Conservation (phyloP, 2,888 invertebrate genomes). For the Rhabditoides inermis region DNA sequence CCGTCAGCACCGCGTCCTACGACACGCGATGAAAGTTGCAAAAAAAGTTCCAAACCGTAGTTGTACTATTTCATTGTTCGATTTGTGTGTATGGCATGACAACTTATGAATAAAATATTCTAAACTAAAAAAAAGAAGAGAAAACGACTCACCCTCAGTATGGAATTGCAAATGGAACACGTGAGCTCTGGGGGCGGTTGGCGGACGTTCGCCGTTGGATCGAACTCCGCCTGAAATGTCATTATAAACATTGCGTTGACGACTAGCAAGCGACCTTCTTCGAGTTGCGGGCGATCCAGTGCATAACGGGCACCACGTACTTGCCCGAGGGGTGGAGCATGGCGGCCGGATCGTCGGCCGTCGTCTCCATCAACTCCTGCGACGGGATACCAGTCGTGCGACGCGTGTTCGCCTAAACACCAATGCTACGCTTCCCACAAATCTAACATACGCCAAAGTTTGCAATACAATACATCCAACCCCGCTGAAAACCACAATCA, state of each 20-base stretch:
- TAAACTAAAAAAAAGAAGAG: neutral
- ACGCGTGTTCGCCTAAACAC: conserved; percentile 45
- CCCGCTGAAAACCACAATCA: too few relatives aligned
- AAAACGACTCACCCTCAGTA: conserved; percentile 53
- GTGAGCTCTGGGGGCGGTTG: conserved; percentile 82
- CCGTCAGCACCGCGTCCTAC: conserved; percentile 91
- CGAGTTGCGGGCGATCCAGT: conserved; percentile 71
- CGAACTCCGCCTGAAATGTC: too few relatives aligned
- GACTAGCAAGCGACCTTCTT: conserved; percentile 63
- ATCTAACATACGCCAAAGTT: neutral
- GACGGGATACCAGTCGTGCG: conserved; percentile 91
- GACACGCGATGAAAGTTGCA: conserved; percentile 52
- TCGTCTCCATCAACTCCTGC: conserved; percentile 51
- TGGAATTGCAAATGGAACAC: conserved; percentile 82
- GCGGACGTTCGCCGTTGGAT: conserved; percentile 12
- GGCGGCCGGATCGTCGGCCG: conserved; percentile 54
- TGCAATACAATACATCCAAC: too few relatives aligned
- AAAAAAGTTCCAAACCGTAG: too few relatives aligned
- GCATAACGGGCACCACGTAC: conserved; percentile 56
- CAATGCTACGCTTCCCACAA: too few relatives aligned
- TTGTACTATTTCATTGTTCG: too few relatives aligned
- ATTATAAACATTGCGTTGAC: neutral
- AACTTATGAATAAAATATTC: neutral
- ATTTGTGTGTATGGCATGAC: neutral
- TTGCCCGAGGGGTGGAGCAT: conserved; percentile 55